Percentiles rank a stretch among this genome's conserved stretches.
Conservation (phyloP, 2,797 vertebrate species). For the Urophycis tenuis region DNA sequence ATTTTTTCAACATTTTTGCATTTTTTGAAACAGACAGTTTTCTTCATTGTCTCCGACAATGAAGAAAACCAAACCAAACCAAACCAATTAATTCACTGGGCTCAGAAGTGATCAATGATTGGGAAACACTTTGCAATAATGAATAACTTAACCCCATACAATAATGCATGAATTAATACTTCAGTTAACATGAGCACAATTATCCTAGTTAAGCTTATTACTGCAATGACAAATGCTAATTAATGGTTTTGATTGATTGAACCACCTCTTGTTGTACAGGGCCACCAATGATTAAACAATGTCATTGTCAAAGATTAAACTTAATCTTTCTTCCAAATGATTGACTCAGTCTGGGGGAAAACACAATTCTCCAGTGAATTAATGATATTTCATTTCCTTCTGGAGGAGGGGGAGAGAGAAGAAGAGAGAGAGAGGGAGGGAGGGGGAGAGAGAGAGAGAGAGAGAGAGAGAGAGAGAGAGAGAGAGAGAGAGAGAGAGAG, state of each 20-base stretch:
- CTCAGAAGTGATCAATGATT: neutral
- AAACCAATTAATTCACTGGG: no score
- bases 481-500: neutral
- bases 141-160: no score
- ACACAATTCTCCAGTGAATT: neutral
- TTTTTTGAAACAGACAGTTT: no score
- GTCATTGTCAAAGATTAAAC: neutral
- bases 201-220: no score
- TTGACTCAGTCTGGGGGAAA: neutral
- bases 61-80: neutral
- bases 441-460: neutral
- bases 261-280: no score
- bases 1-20: no score
- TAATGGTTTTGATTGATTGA: no score
- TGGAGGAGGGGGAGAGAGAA: neutral
- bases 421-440: neutral
- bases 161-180: no score
- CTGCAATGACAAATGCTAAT: no score
- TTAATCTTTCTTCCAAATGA: neutral
- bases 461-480: neutral
- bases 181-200: no score
- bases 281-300: neutral
- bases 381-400: neutral
- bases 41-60: no score
- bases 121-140: no score